phyloP scores from a whole-genome alignment of 2,113 vertebrate genomes.

The Ellobius talpinus region DNA sequence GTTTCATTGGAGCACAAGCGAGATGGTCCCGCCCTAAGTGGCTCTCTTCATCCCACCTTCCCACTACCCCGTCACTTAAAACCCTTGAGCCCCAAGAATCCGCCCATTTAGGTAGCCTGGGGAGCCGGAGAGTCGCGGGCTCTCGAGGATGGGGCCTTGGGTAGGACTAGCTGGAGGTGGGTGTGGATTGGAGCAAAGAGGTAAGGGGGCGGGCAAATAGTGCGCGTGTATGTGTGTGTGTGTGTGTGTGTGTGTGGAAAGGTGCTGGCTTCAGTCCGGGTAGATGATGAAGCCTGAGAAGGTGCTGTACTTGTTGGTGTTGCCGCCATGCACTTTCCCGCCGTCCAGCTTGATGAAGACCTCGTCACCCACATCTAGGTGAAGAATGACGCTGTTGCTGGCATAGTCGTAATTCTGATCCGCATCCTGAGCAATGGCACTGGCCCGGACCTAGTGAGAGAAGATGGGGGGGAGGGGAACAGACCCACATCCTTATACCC shows the following conservation, averaged over 20 bases:
- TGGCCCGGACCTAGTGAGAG: slow-evolving; percentile 91
- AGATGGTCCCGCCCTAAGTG: background rate
- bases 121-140: background rate
- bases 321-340: slow-evolving; percentile 95
- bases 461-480: too few species aligned
- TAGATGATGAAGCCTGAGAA: slow-evolving; percentile 97
- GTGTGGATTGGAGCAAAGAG: background rate
- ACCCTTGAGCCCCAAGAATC: background rate
- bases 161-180: background rate
- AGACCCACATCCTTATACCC: background rate
- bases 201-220: background rate
- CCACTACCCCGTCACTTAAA: background rate
- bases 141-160: slow-evolving; percentile 31
- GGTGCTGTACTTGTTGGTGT: slow-evolving; percentile 97
- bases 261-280: slow-evolving; percentile 88
- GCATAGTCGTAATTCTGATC: slow-evolving; percentile 96
- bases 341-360: slow-evolving; percentile 95
- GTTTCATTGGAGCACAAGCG: background rate
- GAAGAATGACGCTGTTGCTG: slow-evolving; percentile 95
- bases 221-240: too few species aligned
- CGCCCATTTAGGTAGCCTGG: background rate
- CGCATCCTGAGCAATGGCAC: slow-evolving; percentile 90
- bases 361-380: slow-evolving; percentile 95
- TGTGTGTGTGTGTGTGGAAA: too few species aligned
- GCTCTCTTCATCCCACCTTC: background rate